Base-by-base conservation (phyloP, 1,140 invertebrate species). In the Oncopodura yosiiana region DNA sequence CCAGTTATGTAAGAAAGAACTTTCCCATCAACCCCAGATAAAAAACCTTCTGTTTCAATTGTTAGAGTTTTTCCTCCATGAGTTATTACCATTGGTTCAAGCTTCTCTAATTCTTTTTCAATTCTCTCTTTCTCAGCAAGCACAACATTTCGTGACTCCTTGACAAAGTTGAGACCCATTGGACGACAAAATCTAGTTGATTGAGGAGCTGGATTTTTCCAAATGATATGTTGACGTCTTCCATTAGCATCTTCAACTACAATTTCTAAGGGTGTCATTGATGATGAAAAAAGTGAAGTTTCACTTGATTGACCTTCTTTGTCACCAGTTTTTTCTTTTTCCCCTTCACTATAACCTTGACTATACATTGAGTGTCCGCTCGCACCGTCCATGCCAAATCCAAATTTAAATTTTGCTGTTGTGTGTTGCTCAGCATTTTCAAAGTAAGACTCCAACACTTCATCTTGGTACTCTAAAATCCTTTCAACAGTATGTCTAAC, bases 11-110 rank as follows among this genome's bases (percentile, higher is more conserved):
- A 11, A 48, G 34, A 50, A 18, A 19, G 53, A 41, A 65, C 8
- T 19, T 65, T 66, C 12, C 49, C 58, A 34, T 65, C 57, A 19
- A 64, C 51, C 2, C 53, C 29, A 0, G 60, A 58, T 8, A 61
- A n/a, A 19, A 39, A 14, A 0, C 49, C 29, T 8, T 30, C 18
- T 18, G 21, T 44, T 1, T 46, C 18, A 3, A 52, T 19, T 3
- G 19, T 39, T 16, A 50, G 5, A 12, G 5, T 24, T 1, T 56
- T 8, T 18, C 2, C 3, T 14, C 14, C 37, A 26, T 6, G 3
- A 9, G 38, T 3, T 3, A 4, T 30, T 3, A 45, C 18, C 23
- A 6, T 3, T 3, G 21, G 24, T 2, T 19, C 24, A 2, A 59
- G 16, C 1, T 29, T 18, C 3, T 2, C 5, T 26, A 54, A 49